These are phyloP conservation scores for Notothenia rossii DNA, from an alignment of 2,113 vertebrate species.

Conservation along the genomic window DNA sequence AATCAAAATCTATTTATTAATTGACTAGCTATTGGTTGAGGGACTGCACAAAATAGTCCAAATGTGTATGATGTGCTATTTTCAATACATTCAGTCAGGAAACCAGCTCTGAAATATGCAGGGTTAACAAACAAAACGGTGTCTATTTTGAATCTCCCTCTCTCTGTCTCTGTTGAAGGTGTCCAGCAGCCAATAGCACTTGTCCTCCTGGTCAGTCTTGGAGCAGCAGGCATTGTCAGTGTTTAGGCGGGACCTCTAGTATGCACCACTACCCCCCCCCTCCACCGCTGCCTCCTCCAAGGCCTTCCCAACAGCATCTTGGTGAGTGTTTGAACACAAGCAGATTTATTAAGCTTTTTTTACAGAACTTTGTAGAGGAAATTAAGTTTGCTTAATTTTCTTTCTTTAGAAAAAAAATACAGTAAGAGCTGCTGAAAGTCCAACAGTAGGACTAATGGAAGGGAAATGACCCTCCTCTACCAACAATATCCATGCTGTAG, in stretches of 20 bases:
- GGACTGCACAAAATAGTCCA: not conserved
- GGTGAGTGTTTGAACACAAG: slow-evolving; percentile 81
- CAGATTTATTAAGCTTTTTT: not conserved
- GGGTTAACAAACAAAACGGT: not conserved
- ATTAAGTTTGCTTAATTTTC: not conserved
- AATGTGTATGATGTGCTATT: not conserved
- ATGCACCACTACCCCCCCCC: slow-evolving; percentile 85
- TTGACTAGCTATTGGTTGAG: no score
- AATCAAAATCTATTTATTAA: no score
- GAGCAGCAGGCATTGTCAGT: slow-evolving; percentile 90
- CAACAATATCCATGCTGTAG: slow-evolving; percentile 4
- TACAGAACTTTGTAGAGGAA: not conserved
- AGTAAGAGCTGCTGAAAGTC: slow-evolving; percentile 1
- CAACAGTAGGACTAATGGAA: not conserved
- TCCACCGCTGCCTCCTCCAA: slow-evolving; percentile 79
- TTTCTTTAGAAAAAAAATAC: not conserved
- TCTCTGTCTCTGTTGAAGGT: slow-evolving; percentile 80
- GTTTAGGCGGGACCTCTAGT: slow-evolving; percentile 72
- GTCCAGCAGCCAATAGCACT: slow-evolving; percentile 90
- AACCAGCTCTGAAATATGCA: not conserved
- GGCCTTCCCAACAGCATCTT: slow-evolving; percentile 64
- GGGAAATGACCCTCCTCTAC: not conserved
- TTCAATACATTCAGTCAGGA: not conserved
- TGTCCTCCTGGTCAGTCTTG: slow-evolving; percentile 91
- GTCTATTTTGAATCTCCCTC: not conserved